Base-by-base conservation (phyloP, 2,113 vertebrate species). In the Xenopus laevis region DNA sequence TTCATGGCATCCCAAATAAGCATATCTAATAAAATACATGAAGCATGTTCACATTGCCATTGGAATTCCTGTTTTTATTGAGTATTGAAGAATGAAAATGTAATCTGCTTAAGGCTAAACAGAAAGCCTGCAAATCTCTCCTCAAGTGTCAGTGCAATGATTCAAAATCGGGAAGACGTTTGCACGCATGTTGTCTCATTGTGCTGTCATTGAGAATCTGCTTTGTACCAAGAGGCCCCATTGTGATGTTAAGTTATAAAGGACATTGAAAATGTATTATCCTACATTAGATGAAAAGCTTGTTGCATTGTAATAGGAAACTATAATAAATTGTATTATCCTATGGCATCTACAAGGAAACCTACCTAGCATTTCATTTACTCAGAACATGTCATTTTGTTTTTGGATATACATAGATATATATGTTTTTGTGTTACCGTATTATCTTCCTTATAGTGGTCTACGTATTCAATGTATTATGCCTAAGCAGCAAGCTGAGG, bases 31-130 rank as follows among this genome's bases (percentile, higher is more conserved):
- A 21, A 27, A 57, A 40, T 58, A 18, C n/a, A 52, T 68, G 50
- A 30, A 53, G 47, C 17, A 69, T 69, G 33, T 69, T 55, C 57
- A 71, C 21, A 18, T 40, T 21, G 53, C n/a, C 12, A 16, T 71
- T 58, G 57, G 33, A 46, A 59, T 71, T 45, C 15, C 11, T 44
- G 18, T 59, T 71, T 16, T 60, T 71, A 71, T 1, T 17, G 55
- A 21, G 40, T 40, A 18, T 1, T 46, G 64, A 57, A 71, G 57
- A 71, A 71, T 17, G 33, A 71, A 61, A 71, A 61, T 71, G 57
- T 47, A 61, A 71, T 71, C 18, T 47, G 69, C 44, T 71, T 61
- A 71, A 18, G 18, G 40, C 30, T 21, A 45, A 59, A 70, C 10
- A 45, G 13, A 33, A 70, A 44, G 17, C 4, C n/a, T 6, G 46